These are phyloP conservation scores for Semnopithecus entellus DNA, from an alignment of 2,113 vertebrate species.

Conservation along the genomic window DNA sequence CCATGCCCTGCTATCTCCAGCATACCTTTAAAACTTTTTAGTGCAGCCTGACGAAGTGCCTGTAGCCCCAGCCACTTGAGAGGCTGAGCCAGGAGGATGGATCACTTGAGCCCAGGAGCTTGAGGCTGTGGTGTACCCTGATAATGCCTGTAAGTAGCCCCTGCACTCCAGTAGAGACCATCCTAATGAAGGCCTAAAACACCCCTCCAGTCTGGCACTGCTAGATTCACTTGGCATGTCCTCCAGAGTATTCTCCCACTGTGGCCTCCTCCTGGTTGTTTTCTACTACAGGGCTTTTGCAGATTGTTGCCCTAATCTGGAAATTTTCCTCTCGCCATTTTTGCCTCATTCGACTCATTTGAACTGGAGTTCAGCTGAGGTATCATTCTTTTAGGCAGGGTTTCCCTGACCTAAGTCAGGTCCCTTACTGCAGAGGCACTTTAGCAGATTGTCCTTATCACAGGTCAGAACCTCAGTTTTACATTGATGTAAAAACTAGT, in stretches of 20 bases:
- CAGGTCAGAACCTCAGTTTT: too few species aligned
- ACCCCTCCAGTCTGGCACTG: not conserved
- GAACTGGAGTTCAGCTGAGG: not conserved
- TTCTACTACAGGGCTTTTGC: not conserved
- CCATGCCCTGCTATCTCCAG: not conserved
- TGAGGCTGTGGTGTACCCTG: not conserved
- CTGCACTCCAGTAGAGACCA: not conserved
- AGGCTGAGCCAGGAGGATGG: not conserved
- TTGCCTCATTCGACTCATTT: not conserved
- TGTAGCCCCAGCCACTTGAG: not conserved
- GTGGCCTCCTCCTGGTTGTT: not conserved
- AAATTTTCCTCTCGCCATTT: not conserved
- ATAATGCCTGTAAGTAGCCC: not conserved
- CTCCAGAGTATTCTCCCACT: not conserved
- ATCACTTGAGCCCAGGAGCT: not conserved
- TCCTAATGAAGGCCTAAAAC: not conserved
- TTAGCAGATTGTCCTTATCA: not conserved
- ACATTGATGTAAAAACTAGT: not conserved
- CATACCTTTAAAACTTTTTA: not conserved
- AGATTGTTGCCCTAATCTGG: not conserved
- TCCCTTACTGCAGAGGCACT: not conserved
- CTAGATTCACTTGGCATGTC: not conserved
- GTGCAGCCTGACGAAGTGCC: not conserved
- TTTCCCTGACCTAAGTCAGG: not conserved
- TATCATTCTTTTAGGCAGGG: not conserved